A percentile compares a stretch with the other conserved stretches of the same genome.
Conservation (phyloP, 2,888 invertebrate species). For the Lycaena phlaeas region DNA sequence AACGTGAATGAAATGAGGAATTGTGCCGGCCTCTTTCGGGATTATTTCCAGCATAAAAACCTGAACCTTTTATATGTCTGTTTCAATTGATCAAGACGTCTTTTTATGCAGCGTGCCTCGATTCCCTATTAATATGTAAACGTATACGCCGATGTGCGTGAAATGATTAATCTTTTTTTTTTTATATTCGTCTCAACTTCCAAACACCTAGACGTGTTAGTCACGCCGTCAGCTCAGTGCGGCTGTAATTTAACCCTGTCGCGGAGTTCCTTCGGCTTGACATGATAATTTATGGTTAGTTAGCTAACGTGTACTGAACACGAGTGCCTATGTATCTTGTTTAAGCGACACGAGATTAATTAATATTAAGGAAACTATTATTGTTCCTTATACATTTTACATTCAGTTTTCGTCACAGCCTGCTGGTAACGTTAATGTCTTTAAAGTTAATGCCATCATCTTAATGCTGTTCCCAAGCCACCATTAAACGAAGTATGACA, state of each 20-base stretch:
- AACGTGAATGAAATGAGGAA: slow-evolving; percentile 73
- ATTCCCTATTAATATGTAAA: slow-evolving; percentile 22
- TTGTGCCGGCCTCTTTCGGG: slow-evolving; percentile 66
- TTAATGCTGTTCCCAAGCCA: too few relatives aligned
- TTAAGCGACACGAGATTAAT: slow-evolving; percentile 34
- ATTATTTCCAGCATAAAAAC: slow-evolving; percentile 64
- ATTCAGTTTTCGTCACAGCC: background rate
- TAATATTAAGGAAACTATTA: slow-evolving; percentile 18
- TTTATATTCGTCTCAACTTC: slow-evolving; percentile 1
- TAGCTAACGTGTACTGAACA: slow-evolving; percentile 32
- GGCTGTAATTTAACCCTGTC: slow-evolving; percentile 27
- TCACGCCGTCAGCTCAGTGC: slow-evolving; percentile 14
- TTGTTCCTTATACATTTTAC: slow-evolving; percentile 1
- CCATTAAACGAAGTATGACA: too few relatives aligned
- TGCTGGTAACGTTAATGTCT: background rate
- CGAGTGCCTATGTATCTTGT: slow-evolving; percentile 31
- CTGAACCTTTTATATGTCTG: slow-evolving; percentile 58
- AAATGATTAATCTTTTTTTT: slow-evolving; percentile 8
- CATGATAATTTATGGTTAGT: slow-evolving; percentile 38
- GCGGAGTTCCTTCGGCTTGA: slow-evolving; percentile 30
- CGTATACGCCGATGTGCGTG: slow-evolving; percentile 9
- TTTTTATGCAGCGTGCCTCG: slow-evolving; percentile 29
- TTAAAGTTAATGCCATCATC: background rate
- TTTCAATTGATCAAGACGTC: slow-evolving; percentile 56
- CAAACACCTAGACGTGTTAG: background rate